phyloP scores from a whole-genome alignment of 2,113 vertebrate species.

The Turnix velox region DNA sequence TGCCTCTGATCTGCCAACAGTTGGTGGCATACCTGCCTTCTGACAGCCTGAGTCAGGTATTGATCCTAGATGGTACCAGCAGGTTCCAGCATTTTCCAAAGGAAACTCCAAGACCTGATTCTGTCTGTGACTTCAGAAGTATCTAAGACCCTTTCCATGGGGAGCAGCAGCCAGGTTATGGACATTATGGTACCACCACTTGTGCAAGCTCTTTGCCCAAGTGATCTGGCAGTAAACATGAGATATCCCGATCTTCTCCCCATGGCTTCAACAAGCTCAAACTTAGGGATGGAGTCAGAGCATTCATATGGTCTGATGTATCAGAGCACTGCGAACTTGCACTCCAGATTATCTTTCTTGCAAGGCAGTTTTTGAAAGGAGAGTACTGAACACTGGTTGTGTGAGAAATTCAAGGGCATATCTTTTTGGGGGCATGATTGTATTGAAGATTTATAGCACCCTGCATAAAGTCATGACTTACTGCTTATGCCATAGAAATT shows the following conservation, averaged over 20 bases:
- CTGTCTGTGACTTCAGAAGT: not conserved
- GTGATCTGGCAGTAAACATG: not conserved
- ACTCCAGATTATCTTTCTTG: not conserved
- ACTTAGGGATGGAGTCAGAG: not conserved
- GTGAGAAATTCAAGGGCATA: constrained; percentile 1
- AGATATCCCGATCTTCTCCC: not conserved
- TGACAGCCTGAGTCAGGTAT: not conserved
- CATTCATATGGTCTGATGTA: not conserved
- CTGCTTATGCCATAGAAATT: constrained; percentile 11
- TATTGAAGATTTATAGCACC: not conserved
- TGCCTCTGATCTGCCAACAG: not conserved
- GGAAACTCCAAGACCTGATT: not conserved
- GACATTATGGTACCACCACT: not conserved
- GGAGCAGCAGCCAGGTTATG: not conserved
- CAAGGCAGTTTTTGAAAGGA: not conserved
- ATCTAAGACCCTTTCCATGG: not conserved
- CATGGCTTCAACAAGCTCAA: not conserved
- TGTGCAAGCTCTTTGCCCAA: not conserved
- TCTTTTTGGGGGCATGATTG: not conserved
- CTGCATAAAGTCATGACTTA: not conserved
- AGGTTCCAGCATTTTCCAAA: not conserved
- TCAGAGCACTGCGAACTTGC: not conserved
- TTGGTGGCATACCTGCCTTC: not conserved
- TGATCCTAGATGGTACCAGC: not conserved
- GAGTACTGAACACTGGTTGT: not conserved